phyloP scores from a whole-genome alignment of 1,140 invertebrate genomes.

The Panagrolaimus sp. region DNA sequence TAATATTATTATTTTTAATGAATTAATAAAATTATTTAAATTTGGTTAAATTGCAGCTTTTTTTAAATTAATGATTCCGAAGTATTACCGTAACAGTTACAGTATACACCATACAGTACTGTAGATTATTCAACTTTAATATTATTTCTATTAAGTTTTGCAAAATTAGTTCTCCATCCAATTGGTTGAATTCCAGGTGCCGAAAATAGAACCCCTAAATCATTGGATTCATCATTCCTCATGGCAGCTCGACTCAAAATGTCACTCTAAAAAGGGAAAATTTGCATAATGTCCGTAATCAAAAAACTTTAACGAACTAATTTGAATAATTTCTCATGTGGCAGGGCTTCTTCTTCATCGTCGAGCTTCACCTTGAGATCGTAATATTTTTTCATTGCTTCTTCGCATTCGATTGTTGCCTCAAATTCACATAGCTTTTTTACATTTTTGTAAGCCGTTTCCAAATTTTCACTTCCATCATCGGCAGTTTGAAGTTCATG shows the following conservation, averaged over 20 bases:
- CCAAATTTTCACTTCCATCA: background rate
- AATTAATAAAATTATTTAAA: no score
- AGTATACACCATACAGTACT: no score
- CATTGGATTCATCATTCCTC: background rate
- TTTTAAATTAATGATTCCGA: no score
- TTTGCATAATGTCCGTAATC: no score
- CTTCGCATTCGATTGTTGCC: background rate
- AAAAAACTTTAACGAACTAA: background rate
- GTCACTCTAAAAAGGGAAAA: background rate
- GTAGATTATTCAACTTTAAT: background rate
- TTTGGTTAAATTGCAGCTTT: no score
- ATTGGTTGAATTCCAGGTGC: constrained; percentile 8
- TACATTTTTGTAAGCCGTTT: background rate
- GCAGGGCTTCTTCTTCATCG: background rate
- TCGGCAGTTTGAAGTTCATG: constrained; percentile 4
- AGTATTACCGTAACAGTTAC: no score
- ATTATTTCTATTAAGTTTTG: background rate
- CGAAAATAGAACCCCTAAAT: background rate
- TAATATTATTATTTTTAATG: no score
- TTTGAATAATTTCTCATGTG: constrained; percentile 4
- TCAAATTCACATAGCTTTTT: background rate
- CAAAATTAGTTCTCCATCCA: background rate
- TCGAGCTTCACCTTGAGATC: background rate
- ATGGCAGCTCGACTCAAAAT: constrained; percentile 1
- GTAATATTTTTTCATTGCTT: constrained; percentile 5